Base-by-base conservation (phyloP, 1,140 invertebrate genomes). In the Heliconius hewitsoni region DNA sequence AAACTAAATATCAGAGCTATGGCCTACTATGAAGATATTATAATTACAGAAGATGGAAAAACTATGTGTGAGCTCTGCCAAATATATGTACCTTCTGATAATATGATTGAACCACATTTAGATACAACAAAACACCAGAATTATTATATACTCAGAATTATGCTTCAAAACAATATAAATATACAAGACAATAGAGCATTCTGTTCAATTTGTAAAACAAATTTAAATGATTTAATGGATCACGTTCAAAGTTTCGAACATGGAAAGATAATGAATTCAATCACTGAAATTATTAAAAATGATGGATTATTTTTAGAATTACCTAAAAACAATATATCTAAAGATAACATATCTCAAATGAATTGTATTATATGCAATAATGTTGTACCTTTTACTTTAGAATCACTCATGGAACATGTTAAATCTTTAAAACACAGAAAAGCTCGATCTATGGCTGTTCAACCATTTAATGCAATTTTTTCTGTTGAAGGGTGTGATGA, bases 401-500 rank as follows among this genome's bases (percentile, higher is more conserved):
- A 78, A 81, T 78, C n/a, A 78, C 79, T 84, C 39, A 55, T 74
- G 77, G 77, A 79, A 46, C 84, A 85, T 50, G 79, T 83, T n/a
- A 37, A 55, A 42, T 42, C 76, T 46, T 18, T 30, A 57, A 82
- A 37, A 77, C 86, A 89, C 50, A 83, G 73, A 74, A 66, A 84
- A 78, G 85, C 86, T n/a, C 74, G 85, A 37, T 73, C 88, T 27
- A 87, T 89, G 46, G 83, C 78, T 42, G 81, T 89, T 23, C 85
- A 88, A 80, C 83, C 85, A 39, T 84, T 80, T 11, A 89, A 89
- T 84, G 86, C 84, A 19, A 89, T 89, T 77, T 87, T 89, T 73
- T 87, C 86, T 37, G 84, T 89, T 11, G 81, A 85, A 74, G 83
- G 77, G 6, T 82, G 34, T 70, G 66, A 82, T 79, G 78, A 86